These are phyloP conservation scores for Cydia pomonella DNA, from an alignment of 1,140 invertebrate genomes.

Conservation along the genomic window DNA sequence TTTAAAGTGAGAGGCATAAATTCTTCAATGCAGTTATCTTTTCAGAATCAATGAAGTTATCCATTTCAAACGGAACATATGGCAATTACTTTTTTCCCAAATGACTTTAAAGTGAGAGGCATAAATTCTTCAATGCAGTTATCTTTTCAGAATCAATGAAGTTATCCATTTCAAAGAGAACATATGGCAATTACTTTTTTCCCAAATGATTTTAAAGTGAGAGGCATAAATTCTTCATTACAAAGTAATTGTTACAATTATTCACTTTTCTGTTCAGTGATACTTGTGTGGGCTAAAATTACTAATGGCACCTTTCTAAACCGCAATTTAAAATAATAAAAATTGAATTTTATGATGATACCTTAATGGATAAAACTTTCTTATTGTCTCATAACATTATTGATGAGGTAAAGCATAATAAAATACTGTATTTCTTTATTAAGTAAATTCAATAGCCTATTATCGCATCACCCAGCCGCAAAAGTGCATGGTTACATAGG, in stretches of 20 bases:
- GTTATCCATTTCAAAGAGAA: too few species aligned
- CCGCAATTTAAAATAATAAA: constrained; percentile 9
- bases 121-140: too few species aligned
- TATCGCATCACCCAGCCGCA: too few species aligned
- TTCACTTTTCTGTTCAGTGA: background rate
- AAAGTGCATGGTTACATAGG: too few species aligned
- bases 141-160: too few species aligned
- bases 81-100: too few species aligned
- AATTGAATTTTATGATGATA: background rate
- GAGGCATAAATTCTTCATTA: background rate
- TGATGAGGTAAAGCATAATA: background rate
- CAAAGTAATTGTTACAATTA: background rate
- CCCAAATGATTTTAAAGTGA: background rate
- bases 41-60: too few species aligned
- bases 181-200: background rate
- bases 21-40: too few species aligned
- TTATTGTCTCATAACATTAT: background rate
- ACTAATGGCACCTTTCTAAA: constrained; percentile 18
- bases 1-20: too few species aligned
- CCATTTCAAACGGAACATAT: too few species aligned
- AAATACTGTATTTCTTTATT: background rate
- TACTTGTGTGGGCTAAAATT: constrained; percentile 6
- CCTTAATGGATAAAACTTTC: background rate
- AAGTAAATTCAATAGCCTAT: too few species aligned
- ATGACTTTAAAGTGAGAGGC: too few species aligned